A percentile compares a stretch with the other conserved stretches of the same genome.
Evolutionary conservation across 2,888 invertebrate species (phyloP).

Genomic region (Steinernema scapterisci): DNA sequence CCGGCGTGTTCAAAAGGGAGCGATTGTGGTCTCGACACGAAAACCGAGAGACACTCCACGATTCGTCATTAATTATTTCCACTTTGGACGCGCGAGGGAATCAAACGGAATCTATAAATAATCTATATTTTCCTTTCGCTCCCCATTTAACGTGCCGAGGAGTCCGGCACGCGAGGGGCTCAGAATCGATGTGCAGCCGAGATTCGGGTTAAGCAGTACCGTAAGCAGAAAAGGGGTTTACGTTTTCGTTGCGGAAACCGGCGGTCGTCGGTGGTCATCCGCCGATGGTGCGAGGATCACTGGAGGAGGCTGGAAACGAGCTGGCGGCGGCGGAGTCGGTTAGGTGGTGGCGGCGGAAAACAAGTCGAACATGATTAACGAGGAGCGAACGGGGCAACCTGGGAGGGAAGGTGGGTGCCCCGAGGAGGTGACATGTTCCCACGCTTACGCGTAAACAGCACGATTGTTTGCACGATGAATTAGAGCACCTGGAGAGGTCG

Average conservation of each 20-base stretch:
- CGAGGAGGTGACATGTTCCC: neutral
- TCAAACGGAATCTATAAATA: slow-evolving; percentile 28
- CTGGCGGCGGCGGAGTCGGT: neutral
- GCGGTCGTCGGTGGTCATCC: neutral
- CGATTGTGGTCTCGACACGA: too few relatives aligned
- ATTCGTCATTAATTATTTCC: slow-evolving; percentile 21
- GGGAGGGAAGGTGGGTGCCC: neutral
- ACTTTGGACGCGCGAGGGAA: neutral
- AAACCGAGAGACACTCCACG: neutral
- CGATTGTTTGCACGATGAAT: slow-evolving; percentile 7
- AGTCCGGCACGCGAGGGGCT: slow-evolving; percentile 4
- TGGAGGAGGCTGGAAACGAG: too few relatives aligned
- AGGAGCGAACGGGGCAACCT: neutral
- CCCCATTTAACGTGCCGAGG: neutral
- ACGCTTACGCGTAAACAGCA: slow-evolving; percentile 24
- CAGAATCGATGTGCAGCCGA: neutral
- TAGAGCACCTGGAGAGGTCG: neutral
- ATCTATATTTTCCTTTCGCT: slow-evolving; percentile 11
- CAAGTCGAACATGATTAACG: neutral
- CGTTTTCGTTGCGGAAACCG: neutral
- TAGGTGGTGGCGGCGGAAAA: too few relatives aligned
- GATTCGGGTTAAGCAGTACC: neutral
- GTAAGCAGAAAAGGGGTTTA: neutral
- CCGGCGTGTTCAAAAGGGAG: too few relatives aligned
- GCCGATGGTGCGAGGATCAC: neutral